Conservation (phyloP, 2,888 invertebrate genomes). For the Hecatera dysodea region DNA sequence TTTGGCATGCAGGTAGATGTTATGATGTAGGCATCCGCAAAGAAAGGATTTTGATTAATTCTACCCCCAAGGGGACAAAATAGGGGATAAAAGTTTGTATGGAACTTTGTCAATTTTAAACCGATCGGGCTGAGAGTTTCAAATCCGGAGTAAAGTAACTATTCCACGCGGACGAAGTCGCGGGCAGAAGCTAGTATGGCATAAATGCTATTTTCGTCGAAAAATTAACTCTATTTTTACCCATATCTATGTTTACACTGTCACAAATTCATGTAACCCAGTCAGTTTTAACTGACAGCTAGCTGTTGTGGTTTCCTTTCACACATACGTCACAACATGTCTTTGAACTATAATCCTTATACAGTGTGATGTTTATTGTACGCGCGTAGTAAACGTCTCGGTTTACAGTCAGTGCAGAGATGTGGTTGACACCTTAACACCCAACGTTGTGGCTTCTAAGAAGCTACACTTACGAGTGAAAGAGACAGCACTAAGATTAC, state of each 20-base stretch:
- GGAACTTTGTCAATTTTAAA: no score
- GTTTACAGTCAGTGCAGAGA: constrained; percentile 39
- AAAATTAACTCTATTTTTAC: background rate
- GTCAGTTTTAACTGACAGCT: constrained; percentile 55
- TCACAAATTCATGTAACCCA: constrained; percentile 43
- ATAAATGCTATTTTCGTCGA: background rate
- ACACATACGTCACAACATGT: constrained; percentile 44
- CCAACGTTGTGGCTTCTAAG: constrained; percentile 38
- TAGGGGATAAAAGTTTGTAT: no score
- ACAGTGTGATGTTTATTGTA: constrained; percentile 40
- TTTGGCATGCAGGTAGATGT: no score
- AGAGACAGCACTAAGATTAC: constrained; percentile 36
- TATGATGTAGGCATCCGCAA: no score
- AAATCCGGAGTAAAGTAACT: no score
- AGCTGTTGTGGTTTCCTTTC: constrained; percentile 51
- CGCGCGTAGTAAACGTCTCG: constrained; percentile 34
- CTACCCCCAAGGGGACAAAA: no score
- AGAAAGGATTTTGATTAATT: no score
- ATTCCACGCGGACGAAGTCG: no score
- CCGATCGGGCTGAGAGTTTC: no score
- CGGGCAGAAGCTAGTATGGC: no score
- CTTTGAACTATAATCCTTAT: constrained; percentile 52
- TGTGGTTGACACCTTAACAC: constrained; percentile 58
- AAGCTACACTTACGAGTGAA: constrained; percentile 16
- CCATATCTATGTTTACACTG: background rate